Base-by-base conservation (phyloP, 2,797 vertebrate species). In the Paguma larvata region DNA sequence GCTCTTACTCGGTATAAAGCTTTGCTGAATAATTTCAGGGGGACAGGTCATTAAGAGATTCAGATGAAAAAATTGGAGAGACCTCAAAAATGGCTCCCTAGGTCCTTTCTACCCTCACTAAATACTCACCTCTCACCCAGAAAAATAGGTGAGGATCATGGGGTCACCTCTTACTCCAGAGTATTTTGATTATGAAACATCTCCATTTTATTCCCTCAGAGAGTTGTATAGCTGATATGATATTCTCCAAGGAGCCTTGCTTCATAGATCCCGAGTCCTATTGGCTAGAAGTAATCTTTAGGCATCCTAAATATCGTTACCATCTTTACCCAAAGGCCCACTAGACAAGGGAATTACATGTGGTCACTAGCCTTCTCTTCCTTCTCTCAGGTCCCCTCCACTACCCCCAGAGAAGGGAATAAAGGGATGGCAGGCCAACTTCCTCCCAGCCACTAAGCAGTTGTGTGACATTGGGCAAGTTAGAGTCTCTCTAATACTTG, bases 391-490 rank as follows among this genome's bases (percentile, higher is more conserved):
- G 27, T 75, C 15, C 8, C 14, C 44, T 25, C 44, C 21, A 25
- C 4, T 19, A 53, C n/a, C 65, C 27, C 41, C 56, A 63, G 19
- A 46, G 30, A 73, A 97, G 34, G 14, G 21, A 83, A 51, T 23
- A 12, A 67, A 56, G 38, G 34, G n/a, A 63, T 78, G 30, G 0
- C 46, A 38, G 38, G 41, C 34, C 73, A 79, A 5, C 44, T 23
- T 77, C 63, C 51, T 51, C 48, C 68, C 44, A 2, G 34, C 62
- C 70, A 18, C 32, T 8, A 7, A 51, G 23, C 56, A 72, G 6
- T 10, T 85, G 15, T 85, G 46, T 93, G 91, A 97, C 80, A 68
- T 97, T 59, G 86, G 62, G 80, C 75, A 93, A 96, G 68, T 79
- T 46, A 23, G 5, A 65, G 18, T 79, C 78, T 85, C 82, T 92